Percentiles rank a stretch among this genome's conserved stretches.
Conservation (phyloP, 2,797 vertebrate species). For the Argyrosomus regius region DNA sequence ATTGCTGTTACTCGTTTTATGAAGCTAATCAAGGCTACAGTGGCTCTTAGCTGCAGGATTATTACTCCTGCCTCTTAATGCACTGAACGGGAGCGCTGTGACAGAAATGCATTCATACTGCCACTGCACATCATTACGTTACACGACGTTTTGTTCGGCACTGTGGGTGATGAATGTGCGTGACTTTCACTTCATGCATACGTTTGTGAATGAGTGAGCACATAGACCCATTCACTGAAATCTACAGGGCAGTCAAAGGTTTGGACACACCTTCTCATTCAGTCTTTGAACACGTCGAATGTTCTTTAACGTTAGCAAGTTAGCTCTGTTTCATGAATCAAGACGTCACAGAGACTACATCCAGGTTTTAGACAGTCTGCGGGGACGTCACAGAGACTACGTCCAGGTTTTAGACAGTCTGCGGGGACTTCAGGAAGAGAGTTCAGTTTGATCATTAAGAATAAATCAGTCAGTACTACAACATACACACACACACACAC, state of each 20-base stretch:
- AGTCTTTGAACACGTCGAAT: no score
- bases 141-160: slow-evolving; percentile 6
- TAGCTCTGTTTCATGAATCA: no score
- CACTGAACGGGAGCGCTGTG: slow-evolving; percentile 2
- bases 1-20: background rate
- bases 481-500: background rate
- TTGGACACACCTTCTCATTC: background rate
- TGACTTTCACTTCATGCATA: background rate
- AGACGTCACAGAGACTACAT: no score
- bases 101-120: slow-evolving; percentile 35
- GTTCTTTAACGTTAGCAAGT: no score
- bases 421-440: background rate
- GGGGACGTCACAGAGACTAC: no score
- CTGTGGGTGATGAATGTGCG: slow-evolving; percentile 6
- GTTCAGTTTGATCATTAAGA: slow-evolving; percentile 1
- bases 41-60: slow-evolving; percentile 36
- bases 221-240: background rate
- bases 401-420: no score
- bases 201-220: slow-evolving; percentile 8
- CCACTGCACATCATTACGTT: slow-evolving; percentile 19
- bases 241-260: background rate
- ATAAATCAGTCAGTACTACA: background rate
- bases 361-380: no score
- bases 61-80: slow-evolving; percentile 41
- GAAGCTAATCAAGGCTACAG: slow-evolving; percentile 17